Percentiles rank a stretch among this genome's conserved stretches.
These are phyloP conservation scores for Toxonevra muliebris DNA, from an alignment of 2,888 invertebrate genomes.

Conservation along the genomic window DNA sequence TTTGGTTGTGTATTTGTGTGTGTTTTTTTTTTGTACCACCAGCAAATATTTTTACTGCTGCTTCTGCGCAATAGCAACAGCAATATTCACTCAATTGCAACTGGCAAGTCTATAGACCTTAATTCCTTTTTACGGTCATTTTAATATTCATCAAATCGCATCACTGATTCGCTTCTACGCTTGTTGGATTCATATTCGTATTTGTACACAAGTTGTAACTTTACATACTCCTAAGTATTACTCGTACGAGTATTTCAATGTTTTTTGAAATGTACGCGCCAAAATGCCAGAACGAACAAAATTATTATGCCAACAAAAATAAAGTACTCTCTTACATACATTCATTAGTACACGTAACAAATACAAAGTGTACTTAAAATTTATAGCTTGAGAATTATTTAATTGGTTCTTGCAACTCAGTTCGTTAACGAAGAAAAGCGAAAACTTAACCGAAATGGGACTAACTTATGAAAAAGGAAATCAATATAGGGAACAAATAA, in stretches of 20 bases:
- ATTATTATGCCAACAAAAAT: too few relatives aligned
- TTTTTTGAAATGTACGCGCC: too few relatives aligned
- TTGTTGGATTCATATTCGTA: neutral
- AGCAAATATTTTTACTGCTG: neutral
- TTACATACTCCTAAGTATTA: too few relatives aligned
- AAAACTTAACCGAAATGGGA: neutral
- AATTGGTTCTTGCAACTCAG: neutral
- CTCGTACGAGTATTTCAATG: too few relatives aligned
- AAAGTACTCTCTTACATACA: too few relatives aligned
- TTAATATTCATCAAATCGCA: conserved; percentile 64
- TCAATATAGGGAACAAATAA: too few relatives aligned
- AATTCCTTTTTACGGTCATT: conserved; percentile 66
- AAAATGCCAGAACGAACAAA: too few relatives aligned
- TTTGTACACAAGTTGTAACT: too few relatives aligned
- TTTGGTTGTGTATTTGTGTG: too few relatives aligned
- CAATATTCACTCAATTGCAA: conserved; percentile 54
- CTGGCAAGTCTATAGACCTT: conserved; percentile 62
- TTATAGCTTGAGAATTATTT: too few relatives aligned
- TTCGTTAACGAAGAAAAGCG: neutral
- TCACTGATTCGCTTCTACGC: conserved; percentile 39
- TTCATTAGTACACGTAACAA: too few relatives aligned
- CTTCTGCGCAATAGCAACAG: neutral
- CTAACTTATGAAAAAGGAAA: neutral
- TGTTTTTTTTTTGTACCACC: neutral
- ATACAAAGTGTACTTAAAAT: too few relatives aligned